Conservation (phyloP, 2,113 vertebrate species). For the Entomyzon cyanotis region DNA sequence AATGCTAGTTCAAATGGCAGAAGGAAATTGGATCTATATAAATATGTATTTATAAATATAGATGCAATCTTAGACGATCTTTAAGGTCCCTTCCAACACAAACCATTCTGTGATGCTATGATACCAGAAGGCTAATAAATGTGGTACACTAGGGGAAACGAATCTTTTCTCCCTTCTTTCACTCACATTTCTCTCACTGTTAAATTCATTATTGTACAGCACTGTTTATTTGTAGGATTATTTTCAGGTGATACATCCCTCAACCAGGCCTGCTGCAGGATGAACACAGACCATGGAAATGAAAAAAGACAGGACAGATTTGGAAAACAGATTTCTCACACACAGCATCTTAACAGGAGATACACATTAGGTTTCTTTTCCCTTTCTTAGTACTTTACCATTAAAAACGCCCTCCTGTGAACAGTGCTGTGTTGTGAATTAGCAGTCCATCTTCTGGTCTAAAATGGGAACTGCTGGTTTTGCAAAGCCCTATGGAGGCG, state of each 20-base stretch:
- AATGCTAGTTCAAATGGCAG: neutral
- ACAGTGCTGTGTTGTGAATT: neutral
- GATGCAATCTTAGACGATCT: neutral
- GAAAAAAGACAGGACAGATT: neutral
- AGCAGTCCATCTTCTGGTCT: neutral
- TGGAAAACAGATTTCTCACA: neutral
- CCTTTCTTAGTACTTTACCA: neutral
- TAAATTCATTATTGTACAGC: neutral
- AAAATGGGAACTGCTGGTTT: neutral
- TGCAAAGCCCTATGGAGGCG: neutral
- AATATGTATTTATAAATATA: neutral
- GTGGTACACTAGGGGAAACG: rapidly evolving
- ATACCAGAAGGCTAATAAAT: neutral
- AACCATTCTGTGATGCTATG: neutral
- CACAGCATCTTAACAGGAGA: neutral
- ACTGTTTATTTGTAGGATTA: neutral
- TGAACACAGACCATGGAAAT: neutral
- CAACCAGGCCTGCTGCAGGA: neutral
- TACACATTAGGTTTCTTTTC: neutral
- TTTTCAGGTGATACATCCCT: neutral
- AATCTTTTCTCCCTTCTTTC: neutral
- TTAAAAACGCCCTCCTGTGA: neutral
- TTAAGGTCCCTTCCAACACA: neutral
- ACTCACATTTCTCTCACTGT: neutral
- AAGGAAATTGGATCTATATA: neutral